Base-by-base conservation (phyloP, 2,113 vertebrate species). In the Okapia johnstoni region DNA sequence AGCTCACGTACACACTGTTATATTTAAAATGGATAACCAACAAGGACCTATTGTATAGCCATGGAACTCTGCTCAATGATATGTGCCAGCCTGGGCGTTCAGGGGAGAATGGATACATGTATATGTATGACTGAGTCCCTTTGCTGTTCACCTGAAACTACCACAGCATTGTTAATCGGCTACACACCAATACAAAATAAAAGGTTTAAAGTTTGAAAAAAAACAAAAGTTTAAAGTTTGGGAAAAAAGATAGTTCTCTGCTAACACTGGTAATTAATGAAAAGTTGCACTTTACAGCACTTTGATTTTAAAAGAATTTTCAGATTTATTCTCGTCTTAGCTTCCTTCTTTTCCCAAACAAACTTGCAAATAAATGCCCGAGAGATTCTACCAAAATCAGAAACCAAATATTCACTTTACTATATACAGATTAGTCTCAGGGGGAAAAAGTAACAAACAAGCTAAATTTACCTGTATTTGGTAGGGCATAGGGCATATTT, bases 311-410 rank as follows among this genome's bases (percentile, higher is more conserved):
- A 88, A 87, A 88, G 13, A 50, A 48, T 94, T 73, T 92, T 92
- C 79, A 6, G 63, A 81, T 90, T 93, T 95, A 97, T 58, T n/a
- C n/a, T 92, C 40, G 1, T 46, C 88, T 80, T 85, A 81, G 54
- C 76, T 76, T 96, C 52, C 66, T 94, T 63, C 63, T 21, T 73
- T 95, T 95, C 57, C 50, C 54, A 95, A 91, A 57, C 30, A 70
- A 87, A 90, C 66, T 25, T 84, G 15, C 58, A 95, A 87, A 63
- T 66, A 55, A 81, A 80, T 48, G 4, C 70, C 76, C 40, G 93
- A 91, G 73, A 90, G 8, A 54, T 23, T 92, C 70, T 84, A 55
- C 7, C 66, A 93, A 96, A 93, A 95, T 54, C 80, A 96, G n/a
- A 95, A 90, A 79, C 43, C 46, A 40, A 93, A 33, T 48, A 77